Evolutionary conservation across 2,113 vertebrate species (phyloP).

Genomic region (Boulengeromyrus knoepffleri): DNA sequence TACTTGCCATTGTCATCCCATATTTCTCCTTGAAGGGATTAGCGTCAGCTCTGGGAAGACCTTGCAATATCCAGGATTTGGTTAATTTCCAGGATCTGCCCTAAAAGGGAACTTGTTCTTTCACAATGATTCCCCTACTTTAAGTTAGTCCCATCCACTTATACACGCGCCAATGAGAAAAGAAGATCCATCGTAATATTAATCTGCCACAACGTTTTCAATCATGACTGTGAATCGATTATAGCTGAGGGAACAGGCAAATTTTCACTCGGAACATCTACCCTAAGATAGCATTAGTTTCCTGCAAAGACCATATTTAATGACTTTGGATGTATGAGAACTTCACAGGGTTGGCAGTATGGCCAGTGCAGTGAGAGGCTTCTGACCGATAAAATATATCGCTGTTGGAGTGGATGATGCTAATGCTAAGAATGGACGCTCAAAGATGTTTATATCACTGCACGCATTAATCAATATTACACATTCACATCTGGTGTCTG

Average conservation of each 20-base stretch:
- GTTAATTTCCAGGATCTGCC: constrained; percentile 53
- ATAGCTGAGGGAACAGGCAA: constrained; percentile 55
- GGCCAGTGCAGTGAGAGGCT: constrained; percentile 10
- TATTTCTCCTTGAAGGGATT: constrained; percentile 72
- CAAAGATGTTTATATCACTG: constrained; percentile 35
- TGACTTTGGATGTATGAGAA: not conserved
- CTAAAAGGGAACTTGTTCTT: constrained; percentile 58
- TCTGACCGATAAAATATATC: constrained; percentile 41
- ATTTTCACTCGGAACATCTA: constrained; percentile 54
- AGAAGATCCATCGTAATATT: constrained; percentile 47
- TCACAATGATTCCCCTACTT: constrained; percentile 30
- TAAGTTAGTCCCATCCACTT: constrained; percentile 4
- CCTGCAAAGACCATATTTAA: not conserved
- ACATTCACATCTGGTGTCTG: constrained; percentile 17
- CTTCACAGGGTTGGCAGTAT: constrained; percentile 29
- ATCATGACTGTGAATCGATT: constrained; percentile 67
- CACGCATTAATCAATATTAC: constrained; percentile 19
- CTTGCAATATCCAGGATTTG: constrained; percentile 60
- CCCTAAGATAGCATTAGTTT: constrained; percentile 51
- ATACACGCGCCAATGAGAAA: constrained; percentile 7
- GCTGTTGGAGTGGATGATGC: constrained; percentile 47
- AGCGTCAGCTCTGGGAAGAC: constrained; percentile 59
- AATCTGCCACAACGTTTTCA: constrained; percentile 59
- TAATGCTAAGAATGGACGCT: constrained; percentile 44
- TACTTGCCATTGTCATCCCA: constrained; percentile 69